Base-by-base conservation (phyloP, 2,888 invertebrate genomes). In the Xestia rhomboidea region DNA sequence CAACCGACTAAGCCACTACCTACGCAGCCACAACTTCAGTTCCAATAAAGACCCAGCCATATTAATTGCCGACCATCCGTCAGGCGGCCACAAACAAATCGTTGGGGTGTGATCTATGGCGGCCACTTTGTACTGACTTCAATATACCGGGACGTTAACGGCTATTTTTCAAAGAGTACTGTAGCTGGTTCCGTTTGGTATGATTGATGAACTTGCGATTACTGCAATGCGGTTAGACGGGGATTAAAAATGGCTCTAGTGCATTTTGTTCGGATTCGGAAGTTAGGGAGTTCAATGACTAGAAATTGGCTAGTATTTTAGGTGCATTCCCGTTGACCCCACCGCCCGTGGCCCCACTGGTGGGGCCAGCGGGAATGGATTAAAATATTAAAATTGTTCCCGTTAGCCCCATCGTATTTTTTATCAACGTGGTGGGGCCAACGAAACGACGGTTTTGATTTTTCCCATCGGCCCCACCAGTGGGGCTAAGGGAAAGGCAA, bases 11-110 rank as follows among this genome's bases (percentile, higher is more conserved):
- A 81, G n/a, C 77, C 27, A n/a, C 44, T 68, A 63, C 60, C 21
- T 60, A 81, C 77, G 73, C 81, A 78, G 67, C 70, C 54, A 76
- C 81, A 86, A 82, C 84, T 85, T 87, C 83, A 87, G 89, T 90
- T 87, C 92, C 92, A 93, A 93, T 93, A 94, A 93, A 91, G 90
- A 88, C 84, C 84, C 82, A 64, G 83, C 81, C 85, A 90, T 93
- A 94, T 94, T 93, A 93, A 94, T 94, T 89, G 93, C 82, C n/a
- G 76, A 69, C 86, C 87, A 93, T 93, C 90, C 90, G 88, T 94
- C 93, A 93, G 79, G 77, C 76, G 72, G 82, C 94, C 94, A 87
- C 94, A 92, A 92, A 93, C 93, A 93, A 93, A 94, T 94, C 89
- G 91, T 87, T 85, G 70, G 84, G 87, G 80, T 84, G 87, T 93